Base-by-base conservation (phyloP, 2,113 vertebrate species). In the Pseudonaja textilis region DNA sequence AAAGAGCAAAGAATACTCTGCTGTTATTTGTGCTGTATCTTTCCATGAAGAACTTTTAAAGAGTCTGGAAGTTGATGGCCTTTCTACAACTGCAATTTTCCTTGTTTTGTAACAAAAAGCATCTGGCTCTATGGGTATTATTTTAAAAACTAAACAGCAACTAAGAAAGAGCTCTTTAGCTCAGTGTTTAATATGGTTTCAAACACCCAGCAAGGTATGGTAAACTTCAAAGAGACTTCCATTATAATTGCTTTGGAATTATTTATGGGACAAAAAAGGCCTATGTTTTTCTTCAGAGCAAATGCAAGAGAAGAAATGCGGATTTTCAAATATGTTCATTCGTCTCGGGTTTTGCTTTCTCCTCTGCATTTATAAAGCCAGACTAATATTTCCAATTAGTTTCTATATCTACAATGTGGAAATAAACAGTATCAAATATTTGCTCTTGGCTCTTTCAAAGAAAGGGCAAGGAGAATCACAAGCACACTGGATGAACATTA, bases 321-420 rank as follows among this genome's bases (percentile, higher is more conserved):
- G 55, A 18, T 86, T 93, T 95, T 85, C 92, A 18, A 93, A 25
- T 0, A 93, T 93, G 93, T 85, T 92, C 89, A 92, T 61, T 88
- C 87, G 89, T 88, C n/a, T 50, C 89, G 55, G 90, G 74, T 87
- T 0, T n/a, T 55, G 69, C 50, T 94, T 59, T 94, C 88, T 93
- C 92, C 93, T 94, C 94, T 95, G 89, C 93, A 52, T 29, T 42
- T 61, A 61, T 87, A 89, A 93, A 87, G 89, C 0, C 0, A 92
- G 92, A 91, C 85, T 89, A 54, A 59, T 10, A 47, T 92, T 88
- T 89, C 74, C 85, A 55, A 23, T 12, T 11, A 52, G 50, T 59
- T 57, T 91, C 47, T 22, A 26, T 89, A n/a, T 89, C 90, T 91
- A 57, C 89, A 91, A 94, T 93, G 64, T n/a, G 91, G 94, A 87